Evolutionary conservation across 2,888 invertebrate genomes (phyloP), one percentile per base, ranked within the genome.

Genomic region (Eudemis profundana): DNA sequence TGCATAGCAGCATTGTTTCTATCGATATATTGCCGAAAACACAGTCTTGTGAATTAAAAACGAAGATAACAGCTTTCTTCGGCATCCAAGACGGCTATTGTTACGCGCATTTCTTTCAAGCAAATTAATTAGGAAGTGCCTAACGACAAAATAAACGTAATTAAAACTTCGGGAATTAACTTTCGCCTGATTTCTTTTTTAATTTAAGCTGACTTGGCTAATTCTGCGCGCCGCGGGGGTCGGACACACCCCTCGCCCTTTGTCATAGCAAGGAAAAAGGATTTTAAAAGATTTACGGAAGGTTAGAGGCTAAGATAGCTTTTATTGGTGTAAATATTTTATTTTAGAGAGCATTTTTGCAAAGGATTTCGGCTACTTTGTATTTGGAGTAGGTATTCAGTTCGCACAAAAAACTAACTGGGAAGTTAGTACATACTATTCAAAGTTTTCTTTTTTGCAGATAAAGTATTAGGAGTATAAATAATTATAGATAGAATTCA

Each of bases 131-230:
- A 76, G 68, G 81, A 83, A 86, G 83, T 79, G 81, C 82, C 80
- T 83, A 87, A 90, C 86, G 84, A 84, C 83, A 86, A 89, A 91
- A 91, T 90, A 89, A 90, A 91, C 84, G 89, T 86, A 91, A 92
- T 92, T 91, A 91, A 92, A 92, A 92, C 90, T 92, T 92, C 85
- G 72, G 68, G 79, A 86, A 89, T 89, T 86, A 88, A 87, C 86
- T 85, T 86, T 78, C 82, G 83, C 84, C 87, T 82, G 87, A 91
- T 91, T 90, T 90, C 89, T 91, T 92, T 92, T 91, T 90, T 90
- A 90, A 91, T 91, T 92, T 89, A 78, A 81, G 74, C 84, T 81
- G 86, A 83, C 87, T 86, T 76, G 81, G 79, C 87, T 89, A 90
- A 90, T 90, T 89, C 82, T 79, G 82, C 78, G 78, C 87, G 78